Conservation (phyloP, 2,888 invertebrate species). For the Drosophila atripex region DNA sequence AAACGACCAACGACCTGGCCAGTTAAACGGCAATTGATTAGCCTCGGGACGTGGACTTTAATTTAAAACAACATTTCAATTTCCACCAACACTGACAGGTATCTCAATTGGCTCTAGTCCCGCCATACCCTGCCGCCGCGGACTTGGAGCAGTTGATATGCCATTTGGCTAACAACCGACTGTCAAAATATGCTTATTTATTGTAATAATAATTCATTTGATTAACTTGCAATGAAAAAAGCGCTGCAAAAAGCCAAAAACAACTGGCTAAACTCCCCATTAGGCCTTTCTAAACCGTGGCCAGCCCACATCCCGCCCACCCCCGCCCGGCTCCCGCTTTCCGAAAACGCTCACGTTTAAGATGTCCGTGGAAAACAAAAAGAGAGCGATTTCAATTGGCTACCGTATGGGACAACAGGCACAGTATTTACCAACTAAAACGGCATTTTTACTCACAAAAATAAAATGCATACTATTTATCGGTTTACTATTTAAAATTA, state of each 20-base stretch:
- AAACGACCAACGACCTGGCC: slow-evolving; percentile 14
- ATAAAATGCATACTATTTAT: background rate
- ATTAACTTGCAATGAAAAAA: slow-evolving; percentile 59
- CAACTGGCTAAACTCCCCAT: slow-evolving; percentile 73
- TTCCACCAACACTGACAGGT: slow-evolving; percentile 43
- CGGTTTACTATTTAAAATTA: background rate
- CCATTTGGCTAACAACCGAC: slow-evolving; percentile 71
- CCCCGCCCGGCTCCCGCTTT: slow-evolving; percentile 3
- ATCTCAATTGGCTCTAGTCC: slow-evolving; percentile 34
- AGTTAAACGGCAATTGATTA: slow-evolving; percentile 24
- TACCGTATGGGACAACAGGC: slow-evolving; percentile 21
- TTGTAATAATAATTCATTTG: slow-evolving; percentile 77
- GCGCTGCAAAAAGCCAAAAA: slow-evolving; percentile 22
- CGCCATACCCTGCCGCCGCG: background rate
- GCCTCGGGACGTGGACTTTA: slow-evolving; percentile 32
- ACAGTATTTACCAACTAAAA: slow-evolving; percentile 1
- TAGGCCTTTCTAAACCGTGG: slow-evolving; percentile 73
- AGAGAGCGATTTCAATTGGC: slow-evolving; percentile 50
- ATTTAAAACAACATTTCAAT: slow-evolving; percentile 42
- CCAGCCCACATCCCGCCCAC: slow-evolving; percentile 31
- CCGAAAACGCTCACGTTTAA: slow-evolving; percentile 71
- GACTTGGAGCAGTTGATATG: slow-evolving; percentile 34
- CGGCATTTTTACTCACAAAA: background rate
- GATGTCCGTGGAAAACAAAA: slow-evolving; percentile 57
- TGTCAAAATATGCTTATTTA: slow-evolving; percentile 75